Evolutionary conservation across 2,888 invertebrate genomes (phyloP).

Genomic region (Operophtera brumata): DNA sequence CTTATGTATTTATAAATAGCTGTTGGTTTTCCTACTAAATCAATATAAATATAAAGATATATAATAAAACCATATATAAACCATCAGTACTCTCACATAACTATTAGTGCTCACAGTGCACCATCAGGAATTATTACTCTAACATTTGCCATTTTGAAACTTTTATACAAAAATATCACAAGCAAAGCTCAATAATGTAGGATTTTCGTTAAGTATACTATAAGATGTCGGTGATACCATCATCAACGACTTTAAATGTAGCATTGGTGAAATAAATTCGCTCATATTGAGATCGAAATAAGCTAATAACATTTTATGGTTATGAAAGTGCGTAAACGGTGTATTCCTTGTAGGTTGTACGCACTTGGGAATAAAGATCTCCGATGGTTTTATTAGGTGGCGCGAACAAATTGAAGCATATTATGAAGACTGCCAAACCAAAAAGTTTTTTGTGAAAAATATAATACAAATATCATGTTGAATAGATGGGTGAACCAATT

Average conservation of each 20-base stretch:
- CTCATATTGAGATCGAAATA: conserved; percentile 25
- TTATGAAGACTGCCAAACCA: neutral
- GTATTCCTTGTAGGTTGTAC: conserved; percentile 10
- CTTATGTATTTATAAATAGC: too few relatives aligned
- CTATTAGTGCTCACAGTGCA: too few relatives aligned
- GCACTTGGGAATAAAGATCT: conserved; percentile 4
- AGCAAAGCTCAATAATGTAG: conserved; percentile 51
- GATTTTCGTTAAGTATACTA: conserved; percentile 65
- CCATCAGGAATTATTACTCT: conserved; percentile 14
- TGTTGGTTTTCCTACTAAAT: too few relatives aligned
- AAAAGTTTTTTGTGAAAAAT: too few relatives aligned
- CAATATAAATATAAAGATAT: too few relatives aligned
- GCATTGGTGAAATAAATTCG: conserved; percentile 20
- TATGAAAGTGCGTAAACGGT: conserved; percentile 13
- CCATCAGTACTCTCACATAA: too few relatives aligned
- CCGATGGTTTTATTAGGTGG: conserved; percentile 8
- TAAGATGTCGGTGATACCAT: conserved; percentile 61
- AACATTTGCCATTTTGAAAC: conserved; percentile 41
- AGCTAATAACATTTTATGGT: conserved; percentile 21
- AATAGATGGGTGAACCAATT: too few relatives aligned
- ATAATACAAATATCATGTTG: too few relatives aligned
- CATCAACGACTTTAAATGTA: conserved; percentile 15
- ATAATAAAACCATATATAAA: too few relatives aligned
- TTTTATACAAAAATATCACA: conserved; percentile 44
- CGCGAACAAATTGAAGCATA: neutral